Evolutionary conservation across 2,797 vertebrate species (phyloP).

Genomic region (Podargus strigoides): DNA sequence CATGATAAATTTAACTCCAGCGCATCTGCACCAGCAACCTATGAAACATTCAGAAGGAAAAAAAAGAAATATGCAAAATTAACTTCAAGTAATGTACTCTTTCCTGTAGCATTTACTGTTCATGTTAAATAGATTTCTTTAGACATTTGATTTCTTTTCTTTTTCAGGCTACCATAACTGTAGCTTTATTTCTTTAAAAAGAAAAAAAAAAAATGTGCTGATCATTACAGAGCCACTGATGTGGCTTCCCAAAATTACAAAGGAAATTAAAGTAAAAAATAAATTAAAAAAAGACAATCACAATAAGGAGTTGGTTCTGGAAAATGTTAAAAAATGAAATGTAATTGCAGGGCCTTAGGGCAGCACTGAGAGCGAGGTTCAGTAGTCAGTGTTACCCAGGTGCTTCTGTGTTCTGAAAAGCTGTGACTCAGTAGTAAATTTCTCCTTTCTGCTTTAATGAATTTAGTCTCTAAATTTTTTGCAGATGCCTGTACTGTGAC

Average conservation of each 20-base stretch:
- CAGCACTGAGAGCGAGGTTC: neutral
- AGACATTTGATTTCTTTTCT: neutral
- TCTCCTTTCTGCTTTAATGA: neutral
- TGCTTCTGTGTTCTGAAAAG: neutral
- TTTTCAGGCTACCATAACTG: no score
- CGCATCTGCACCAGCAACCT: constrained; percentile 83
- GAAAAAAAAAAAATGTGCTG: neutral
- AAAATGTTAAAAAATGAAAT: neutral
- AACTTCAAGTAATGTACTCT: neutral
- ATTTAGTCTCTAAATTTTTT: neutral
- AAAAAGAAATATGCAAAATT: neutral
- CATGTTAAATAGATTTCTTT: neutral
- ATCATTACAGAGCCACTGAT: neutral
- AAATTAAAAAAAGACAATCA: neutral
- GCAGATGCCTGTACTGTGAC: neutral
- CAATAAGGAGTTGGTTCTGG: neutral
- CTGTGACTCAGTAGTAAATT: neutral
- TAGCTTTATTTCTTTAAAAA: no score
- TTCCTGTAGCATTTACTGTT: neutral
- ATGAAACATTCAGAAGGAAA: constrained; percentile 6
- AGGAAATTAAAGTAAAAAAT: neutral
- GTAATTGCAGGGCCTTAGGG: neutral
- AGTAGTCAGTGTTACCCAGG: neutral
- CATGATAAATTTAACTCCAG: constrained; percentile 91
- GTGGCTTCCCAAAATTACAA: neutral